phyloP scores from a whole-genome alignment of 1,140 invertebrate genomes.

The Proales similis region DNA sequence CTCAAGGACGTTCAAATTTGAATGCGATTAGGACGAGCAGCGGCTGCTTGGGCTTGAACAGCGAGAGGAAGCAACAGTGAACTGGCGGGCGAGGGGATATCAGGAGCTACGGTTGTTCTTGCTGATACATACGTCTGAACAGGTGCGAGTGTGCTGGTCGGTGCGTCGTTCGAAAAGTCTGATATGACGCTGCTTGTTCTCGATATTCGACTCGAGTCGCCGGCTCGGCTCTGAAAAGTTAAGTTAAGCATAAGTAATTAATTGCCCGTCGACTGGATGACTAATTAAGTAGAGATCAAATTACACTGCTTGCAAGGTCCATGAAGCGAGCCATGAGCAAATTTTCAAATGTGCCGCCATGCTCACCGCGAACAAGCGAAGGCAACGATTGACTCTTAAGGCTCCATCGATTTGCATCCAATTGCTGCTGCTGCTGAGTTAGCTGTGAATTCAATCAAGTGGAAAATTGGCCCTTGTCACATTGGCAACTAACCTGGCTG shows the following conservation, averaged over 20 bases:
- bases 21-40: too few relatives aligned
- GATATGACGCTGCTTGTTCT: slow-evolving; percentile 23
- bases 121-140: too few relatives aligned
- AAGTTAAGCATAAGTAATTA: neutral
- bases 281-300: too few relatives aligned
- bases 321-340: slow-evolving; percentile 26
- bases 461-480: neutral
- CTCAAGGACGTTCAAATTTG: too few relatives aligned
- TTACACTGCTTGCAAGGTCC: slow-evolving; percentile 30
- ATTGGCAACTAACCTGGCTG: neutral
- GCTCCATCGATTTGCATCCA: slow-evolving; percentile 16
- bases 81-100: too few relatives aligned
- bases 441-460: neutral
- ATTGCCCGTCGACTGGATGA: neutral
- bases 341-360: slow-evolving; percentile 1
- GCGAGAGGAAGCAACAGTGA: too few relatives aligned
- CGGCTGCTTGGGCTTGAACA: too few relatives aligned
- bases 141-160: neutral
- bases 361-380: too few relatives aligned
- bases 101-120: too few relatives aligned
- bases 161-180: slow-evolving; percentile 19
- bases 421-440: slow-evolving; percentile 4
- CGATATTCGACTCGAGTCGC: slow-evolving; percentile 18
- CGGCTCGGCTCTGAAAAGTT: slow-evolving; percentile 11
- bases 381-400: slow-evolving; percentile 36